phyloP scores from a whole-genome alignment of 2,797 vertebrate genomes.

The Aeoliscus strigatus region DNA sequence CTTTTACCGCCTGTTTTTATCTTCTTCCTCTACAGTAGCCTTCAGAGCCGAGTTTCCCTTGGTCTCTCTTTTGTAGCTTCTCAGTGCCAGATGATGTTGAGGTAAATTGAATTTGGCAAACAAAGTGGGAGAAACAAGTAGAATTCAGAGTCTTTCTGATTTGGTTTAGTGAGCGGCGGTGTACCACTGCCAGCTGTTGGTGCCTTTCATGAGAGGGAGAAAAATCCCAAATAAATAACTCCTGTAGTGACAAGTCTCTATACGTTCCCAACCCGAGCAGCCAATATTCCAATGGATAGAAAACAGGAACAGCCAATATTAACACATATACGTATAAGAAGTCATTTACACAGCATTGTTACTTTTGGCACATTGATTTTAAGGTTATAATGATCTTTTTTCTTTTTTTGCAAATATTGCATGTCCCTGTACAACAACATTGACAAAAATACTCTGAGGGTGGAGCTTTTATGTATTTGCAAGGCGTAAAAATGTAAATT shows the following conservation, averaged over 20 bases:
- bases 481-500: conserved; percentile 79
- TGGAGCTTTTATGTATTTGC: conserved; percentile 77
- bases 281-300: conserved; percentile 92
- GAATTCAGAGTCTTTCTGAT: conserved; percentile 85
- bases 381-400: conserved; percentile 73
- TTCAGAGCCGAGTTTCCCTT: conserved; percentile 65
- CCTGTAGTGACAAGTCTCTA: conserved; percentile 86
- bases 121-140: conserved; percentile 75
- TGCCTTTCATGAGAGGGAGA: conserved; percentile 86
- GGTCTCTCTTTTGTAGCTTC: conserved; percentile 76
- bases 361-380: conserved; percentile 94
- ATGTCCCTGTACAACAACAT: conserved; percentile 97
- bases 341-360: conserved; percentile 79
- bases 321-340: conserved; percentile 82
- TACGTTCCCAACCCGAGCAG: conserved; percentile 85
- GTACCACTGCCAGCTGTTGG: conserved; percentile 89
- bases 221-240: conserved; percentile 82
- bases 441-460: conserved; percentile 79
- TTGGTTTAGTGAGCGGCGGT: conserved; percentile 87
- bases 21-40: conserved; percentile 60
- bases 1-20: conserved; percentile 52
- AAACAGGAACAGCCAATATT: conserved; percentile 94
- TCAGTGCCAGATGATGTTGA: conserved; percentile 87
- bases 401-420: conserved; percentile 89
- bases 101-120: conserved; percentile 98